These are phyloP conservation scores for Suillia variegata DNA, from an alignment of 2,888 invertebrate species.

Conservation along the genomic window DNA sequence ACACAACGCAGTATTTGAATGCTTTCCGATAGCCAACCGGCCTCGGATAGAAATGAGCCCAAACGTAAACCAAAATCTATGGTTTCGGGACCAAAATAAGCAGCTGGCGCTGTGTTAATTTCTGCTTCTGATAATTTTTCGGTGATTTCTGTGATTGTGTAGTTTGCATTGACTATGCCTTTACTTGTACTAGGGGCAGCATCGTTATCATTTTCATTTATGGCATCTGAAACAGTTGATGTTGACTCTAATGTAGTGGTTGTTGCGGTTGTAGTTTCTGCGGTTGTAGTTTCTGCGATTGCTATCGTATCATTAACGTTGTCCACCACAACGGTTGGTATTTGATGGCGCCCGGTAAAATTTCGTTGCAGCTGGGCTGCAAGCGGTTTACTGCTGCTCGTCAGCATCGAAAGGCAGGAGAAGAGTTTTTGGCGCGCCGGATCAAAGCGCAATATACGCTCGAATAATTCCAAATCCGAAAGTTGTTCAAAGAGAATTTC, in stretches of 20 bases:
- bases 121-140: neutral
- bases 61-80: conserved; percentile 57
- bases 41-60: conserved; percentile 85
- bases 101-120: too few species aligned
- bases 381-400: conserved; percentile 49
- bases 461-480: conserved; percentile 53
- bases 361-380: conserved; percentile 48
- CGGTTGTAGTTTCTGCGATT: neutral
- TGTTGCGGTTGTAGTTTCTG: neutral
- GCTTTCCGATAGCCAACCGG: conserved; percentile 84
- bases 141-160: neutral
- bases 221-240: neutral
- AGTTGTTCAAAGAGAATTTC: conserved; percentile 56
- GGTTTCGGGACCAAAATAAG: conserved; percentile 6
- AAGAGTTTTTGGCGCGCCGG: conserved; percentile 57
- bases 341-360: conserved; percentile 40
- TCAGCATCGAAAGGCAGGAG: conserved; percentile 50
- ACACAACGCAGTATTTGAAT: conserved; percentile 74
- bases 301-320: neutral
- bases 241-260: neutral
- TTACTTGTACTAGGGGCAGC: too few species aligned
- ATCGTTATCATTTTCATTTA: neutral
- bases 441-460: conserved; percentile 51
- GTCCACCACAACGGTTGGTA: conserved; percentile 16
- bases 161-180: neutral